Conservation (phyloP, 1,140 invertebrate genomes). For the Hylyphantes graminicola region DNA sequence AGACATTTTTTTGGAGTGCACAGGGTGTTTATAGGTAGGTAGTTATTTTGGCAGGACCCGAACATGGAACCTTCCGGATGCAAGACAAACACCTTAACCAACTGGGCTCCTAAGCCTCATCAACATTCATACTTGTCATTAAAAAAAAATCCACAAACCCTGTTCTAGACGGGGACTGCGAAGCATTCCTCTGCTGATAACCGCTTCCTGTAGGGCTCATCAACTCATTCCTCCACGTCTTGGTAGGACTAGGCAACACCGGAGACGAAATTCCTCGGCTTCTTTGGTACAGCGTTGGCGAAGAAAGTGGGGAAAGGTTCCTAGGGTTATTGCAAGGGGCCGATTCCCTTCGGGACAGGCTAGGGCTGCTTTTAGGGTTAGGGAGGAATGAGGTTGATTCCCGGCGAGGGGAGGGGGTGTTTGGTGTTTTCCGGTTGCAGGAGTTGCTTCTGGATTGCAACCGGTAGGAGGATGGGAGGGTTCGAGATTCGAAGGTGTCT, state of each 20-base stretch:
- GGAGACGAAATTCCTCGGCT: neutral
- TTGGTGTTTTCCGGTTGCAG: slow-evolving; percentile 15
- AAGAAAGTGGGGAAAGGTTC: slow-evolving; percentile 14
- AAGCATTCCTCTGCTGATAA: slow-evolving; percentile 10
- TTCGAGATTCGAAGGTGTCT: slow-evolving; percentile 28
- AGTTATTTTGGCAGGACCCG: too few relatives aligned
- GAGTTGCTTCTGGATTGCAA: slow-evolving; percentile 30
- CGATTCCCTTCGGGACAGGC: neutral
- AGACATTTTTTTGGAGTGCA: too few relatives aligned
- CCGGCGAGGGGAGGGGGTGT: slow-evolving; percentile 11
- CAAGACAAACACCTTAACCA: too few relatives aligned
- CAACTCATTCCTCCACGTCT: neutral
- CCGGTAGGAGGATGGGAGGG: slow-evolving; percentile 40
- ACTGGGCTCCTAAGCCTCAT: too few relatives aligned
- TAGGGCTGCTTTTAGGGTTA: neutral
- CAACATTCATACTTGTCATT: too few relatives aligned
- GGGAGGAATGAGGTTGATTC: slow-evolving; percentile 21
- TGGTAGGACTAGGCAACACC: slow-evolving; percentile 4
- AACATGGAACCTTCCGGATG: too few relatives aligned
- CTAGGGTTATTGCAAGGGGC: neutral
- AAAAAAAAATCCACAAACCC: too few relatives aligned
- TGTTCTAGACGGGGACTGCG: slow-evolving; percentile 39
- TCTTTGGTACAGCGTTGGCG: slow-evolving; percentile 23
- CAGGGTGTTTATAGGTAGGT: too few relatives aligned
- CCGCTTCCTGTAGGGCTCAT: neutral